Conservation (phyloP, 53 echinoderm and acorn worm genomes). For the Luidia sarsii region DNA sequence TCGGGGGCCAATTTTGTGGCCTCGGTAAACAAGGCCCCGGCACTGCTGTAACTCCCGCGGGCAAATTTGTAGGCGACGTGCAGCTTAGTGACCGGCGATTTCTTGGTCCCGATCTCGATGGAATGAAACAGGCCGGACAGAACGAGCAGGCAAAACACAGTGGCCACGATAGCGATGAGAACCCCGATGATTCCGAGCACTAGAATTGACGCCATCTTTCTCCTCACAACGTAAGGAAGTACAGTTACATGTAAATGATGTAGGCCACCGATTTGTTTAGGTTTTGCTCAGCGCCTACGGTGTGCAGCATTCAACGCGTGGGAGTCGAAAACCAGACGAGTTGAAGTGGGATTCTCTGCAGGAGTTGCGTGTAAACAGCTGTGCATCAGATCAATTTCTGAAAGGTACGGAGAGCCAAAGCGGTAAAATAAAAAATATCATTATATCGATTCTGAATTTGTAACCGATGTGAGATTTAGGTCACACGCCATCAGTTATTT, state of each 20-base stretch:
- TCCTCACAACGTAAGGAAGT: too few species aligned
- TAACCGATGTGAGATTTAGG: too few species aligned
- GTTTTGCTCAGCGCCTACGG: too few species aligned
- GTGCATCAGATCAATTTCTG: background rate
- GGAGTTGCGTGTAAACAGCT: background rate
- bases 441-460: too few species aligned
- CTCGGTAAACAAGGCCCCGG: slow-evolving; percentile 80
- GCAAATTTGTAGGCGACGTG: slow-evolving; percentile 88
- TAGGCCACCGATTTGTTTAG: too few species aligned
- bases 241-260: too few species aligned
- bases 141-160: slow-evolving; percentile 66
- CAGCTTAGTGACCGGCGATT: slow-evolving; percentile 75
- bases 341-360: background rate
- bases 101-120: slow-evolving; percentile 80
- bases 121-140: slow-evolving; percentile 76
- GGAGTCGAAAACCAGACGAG: slow-evolving; percentile 31
- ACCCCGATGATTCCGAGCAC: slow-evolving; percentile 73
- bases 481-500: too few species aligned
- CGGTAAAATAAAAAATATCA: too few species aligned
- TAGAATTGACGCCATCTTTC: slow-evolving; percentile 73
- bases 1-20: slow-evolving; percentile 64
- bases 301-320: too few species aligned
- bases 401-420: background rate
- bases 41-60: slow-evolving; percentile 70
- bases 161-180: slow-evolving; percentile 61